Conservation (phyloP, 2,888 invertebrate species). For the Salpingus planirostris region DNA sequence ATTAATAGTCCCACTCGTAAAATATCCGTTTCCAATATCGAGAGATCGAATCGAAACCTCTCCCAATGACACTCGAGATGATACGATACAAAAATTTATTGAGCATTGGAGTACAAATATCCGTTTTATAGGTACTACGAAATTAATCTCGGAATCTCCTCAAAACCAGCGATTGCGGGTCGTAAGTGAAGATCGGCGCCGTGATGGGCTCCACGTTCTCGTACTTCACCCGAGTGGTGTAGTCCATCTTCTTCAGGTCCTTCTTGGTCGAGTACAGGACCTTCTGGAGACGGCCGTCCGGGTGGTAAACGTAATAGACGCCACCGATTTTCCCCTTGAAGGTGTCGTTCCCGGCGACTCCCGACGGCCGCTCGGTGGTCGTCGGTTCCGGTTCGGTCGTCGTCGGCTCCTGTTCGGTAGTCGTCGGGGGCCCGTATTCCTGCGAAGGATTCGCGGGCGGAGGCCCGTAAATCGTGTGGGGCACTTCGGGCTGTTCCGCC, state of each 20-base stretch:
- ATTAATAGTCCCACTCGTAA: too few species aligned
- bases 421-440: conserved; percentile 24
- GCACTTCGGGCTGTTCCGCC: conserved; percentile 6
- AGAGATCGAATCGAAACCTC: too few species aligned
- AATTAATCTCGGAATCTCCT: too few species aligned
- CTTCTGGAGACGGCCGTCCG: conserved; percentile 52
- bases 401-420: conserved; percentile 17
- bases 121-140: too few species aligned
- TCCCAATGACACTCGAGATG: too few species aligned
- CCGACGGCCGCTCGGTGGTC: conserved; percentile 8
- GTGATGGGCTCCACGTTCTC: conserved; percentile 55
- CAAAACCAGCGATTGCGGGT: conserved; percentile 28
- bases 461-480: conserved; percentile 27
- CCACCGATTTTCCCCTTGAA: conserved; percentile 32
- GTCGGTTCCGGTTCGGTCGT: conserved; percentile 17
- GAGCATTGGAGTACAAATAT: too few species aligned
- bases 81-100: too few species aligned
- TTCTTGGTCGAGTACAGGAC: conserved; percentile 51
- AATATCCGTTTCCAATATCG: too few species aligned
- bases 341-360: conserved; percentile 3
- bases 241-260: conserved; percentile 51
- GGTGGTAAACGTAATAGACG: conserved; percentile 55
- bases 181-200: conserved; percentile 50
- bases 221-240: conserved; percentile 54
- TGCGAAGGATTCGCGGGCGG: conserved; percentile 25